A percentile compares a stretch with the other conserved stretches of the same genome.
Evolutionary conservation across 2,888 invertebrate species (phyloP).

Genomic region (Zhengitettix transpicula): DNA sequence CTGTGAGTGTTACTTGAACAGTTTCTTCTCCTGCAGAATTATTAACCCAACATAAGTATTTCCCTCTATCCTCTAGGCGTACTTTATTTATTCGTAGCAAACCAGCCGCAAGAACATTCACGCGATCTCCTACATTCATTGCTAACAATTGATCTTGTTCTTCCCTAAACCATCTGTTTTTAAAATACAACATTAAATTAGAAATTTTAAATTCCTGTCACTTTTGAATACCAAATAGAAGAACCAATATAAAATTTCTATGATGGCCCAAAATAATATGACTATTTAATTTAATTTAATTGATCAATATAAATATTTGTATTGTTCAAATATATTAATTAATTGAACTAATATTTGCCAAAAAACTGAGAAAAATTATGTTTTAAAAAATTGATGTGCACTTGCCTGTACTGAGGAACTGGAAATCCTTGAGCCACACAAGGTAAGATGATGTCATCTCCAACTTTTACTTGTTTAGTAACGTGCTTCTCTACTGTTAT

Average conservation of each 20-base stretch:
- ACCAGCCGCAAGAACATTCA: constrained; percentile 42
- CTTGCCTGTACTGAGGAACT: constrained; percentile 58
- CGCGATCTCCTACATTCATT: constrained; percentile 45
- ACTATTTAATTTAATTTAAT: no score
- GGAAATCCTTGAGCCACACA: constrained; percentile 71
- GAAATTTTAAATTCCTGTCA: no score
- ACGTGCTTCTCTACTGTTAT: constrained; percentile 55
- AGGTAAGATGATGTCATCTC: constrained; percentile 56
- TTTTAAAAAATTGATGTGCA: constrained; percentile 2
- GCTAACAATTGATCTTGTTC: constrained; percentile 51
- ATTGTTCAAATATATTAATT: no score
- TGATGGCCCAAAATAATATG: no score
- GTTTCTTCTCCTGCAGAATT: constrained; percentile 75
- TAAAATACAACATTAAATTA: neutral
- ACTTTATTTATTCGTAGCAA: constrained; percentile 48
- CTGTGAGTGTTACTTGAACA: constrained; percentile 56
- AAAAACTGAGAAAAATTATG: no score
- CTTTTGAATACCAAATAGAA: no score
- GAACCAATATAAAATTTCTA: no score
- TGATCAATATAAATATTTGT: no score
- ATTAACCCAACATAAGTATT: constrained; percentile 79
- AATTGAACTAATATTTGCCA: no score
- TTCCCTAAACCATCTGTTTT: constrained; percentile 54
- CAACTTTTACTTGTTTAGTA: constrained; percentile 46
- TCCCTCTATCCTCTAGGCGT: constrained; percentile 63